These are phyloP conservation scores for Mobula birostris DNA, from an alignment of 2,113 vertebrate genomes.

Conservation along the genomic window DNA sequence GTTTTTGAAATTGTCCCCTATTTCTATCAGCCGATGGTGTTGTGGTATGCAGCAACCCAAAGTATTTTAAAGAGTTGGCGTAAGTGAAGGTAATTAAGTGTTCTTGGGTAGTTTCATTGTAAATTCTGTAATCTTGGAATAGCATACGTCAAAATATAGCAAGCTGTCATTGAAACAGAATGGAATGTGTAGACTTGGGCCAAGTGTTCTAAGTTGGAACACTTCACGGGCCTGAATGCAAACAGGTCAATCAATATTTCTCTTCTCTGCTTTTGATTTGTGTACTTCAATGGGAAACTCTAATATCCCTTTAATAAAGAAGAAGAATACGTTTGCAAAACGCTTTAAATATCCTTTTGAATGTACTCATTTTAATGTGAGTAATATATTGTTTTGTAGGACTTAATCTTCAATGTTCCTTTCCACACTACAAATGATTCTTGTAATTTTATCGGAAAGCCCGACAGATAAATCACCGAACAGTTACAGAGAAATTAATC, in stretches of 20 bases:
- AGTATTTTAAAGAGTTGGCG: not conserved
- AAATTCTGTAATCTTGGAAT: not conserved
- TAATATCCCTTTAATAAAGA: not conserved
- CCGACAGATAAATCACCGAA: conserved; percentile 2
- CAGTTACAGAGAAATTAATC: not conserved
- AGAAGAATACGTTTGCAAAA: not conserved
- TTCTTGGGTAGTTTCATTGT: not conserved
- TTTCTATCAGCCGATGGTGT: not conserved
- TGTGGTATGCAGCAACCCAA: not conserved
- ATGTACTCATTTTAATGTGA: not conserved
- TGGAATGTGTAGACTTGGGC: not conserved
- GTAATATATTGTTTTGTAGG: not conserved
- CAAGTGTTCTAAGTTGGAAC: not conserved
- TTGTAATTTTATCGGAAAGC: not conserved
- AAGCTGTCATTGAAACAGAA: not conserved
- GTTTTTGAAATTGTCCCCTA: not conserved
- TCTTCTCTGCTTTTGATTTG: not conserved
- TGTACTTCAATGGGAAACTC: not conserved
- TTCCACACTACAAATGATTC: not conserved
- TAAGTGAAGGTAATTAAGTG: not conserved
- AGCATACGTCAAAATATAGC: not conserved
- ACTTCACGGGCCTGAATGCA: not conserved
- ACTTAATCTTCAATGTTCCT: not conserved
- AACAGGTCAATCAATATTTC: not conserved
- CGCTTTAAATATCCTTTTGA: not conserved